Evolutionary conservation across 2,888 invertebrate species (phyloP).

Genomic region (Ectemnius continuus): DNA sequence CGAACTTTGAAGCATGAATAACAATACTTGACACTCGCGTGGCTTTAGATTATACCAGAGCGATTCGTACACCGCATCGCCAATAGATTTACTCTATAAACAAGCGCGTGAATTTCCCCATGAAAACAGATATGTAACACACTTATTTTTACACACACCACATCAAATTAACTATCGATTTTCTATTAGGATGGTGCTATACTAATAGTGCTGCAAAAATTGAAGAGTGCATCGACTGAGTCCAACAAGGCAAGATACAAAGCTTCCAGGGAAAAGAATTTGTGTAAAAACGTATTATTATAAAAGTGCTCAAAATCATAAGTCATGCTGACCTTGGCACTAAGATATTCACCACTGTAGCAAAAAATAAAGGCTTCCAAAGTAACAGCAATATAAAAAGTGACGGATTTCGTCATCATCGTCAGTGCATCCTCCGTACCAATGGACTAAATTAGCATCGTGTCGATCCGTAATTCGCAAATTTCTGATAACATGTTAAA

Average conservation of each 20-base stretch:
- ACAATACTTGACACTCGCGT: not conserved
- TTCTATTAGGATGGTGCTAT: not conserved
- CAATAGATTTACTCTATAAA: constrained; percentile 48
- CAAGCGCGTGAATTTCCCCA: not conserved
- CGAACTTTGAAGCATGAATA: constrained; percentile 1
- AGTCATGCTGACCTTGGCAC: constrained; percentile 45
- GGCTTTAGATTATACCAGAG: not conserved
- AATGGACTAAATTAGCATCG: no score
- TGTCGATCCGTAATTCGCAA: no score
- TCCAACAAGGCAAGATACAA: no score
- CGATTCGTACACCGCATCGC: constrained; percentile 25
- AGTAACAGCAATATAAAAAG: no score
- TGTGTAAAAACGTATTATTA: not conserved
- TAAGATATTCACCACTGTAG: constrained; percentile 57
- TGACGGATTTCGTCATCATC: no score
- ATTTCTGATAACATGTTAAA: not conserved
- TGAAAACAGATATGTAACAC: not conserved
- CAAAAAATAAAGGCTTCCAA: constrained; percentile 54
- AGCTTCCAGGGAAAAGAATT: not conserved
- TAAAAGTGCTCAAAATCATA: not conserved
- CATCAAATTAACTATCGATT: not conserved
- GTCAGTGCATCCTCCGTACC: no score
- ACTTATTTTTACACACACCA: not conserved
- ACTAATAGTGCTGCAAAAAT: not conserved
- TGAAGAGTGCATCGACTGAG: not conserved